These are phyloP conservation scores for Amblyraja radiata DNA, from an alignment of 2,797 vertebrate genomes.

Conservation along the genomic window DNA sequence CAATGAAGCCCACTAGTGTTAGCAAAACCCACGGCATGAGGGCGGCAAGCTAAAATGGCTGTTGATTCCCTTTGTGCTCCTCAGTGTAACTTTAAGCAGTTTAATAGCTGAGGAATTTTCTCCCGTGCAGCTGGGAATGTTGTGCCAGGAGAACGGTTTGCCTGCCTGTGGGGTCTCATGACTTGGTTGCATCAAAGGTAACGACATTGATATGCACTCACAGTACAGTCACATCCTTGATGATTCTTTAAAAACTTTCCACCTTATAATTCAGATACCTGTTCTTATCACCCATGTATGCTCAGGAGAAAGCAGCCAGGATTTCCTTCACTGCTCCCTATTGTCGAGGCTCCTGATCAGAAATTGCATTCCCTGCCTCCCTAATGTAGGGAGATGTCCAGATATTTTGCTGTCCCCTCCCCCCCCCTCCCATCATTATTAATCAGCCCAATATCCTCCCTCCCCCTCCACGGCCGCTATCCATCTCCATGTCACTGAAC, in stretches of 20 bases:
- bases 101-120: neutral
- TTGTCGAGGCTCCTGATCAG: no score
- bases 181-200: neutral
- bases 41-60: neutral
- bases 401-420: neutral
- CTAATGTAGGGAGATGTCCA: neutral
- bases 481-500: neutral
- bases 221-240: neutral
- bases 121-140: neutral
- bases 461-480: neutral
- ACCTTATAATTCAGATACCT: neutral
- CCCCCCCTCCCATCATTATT: neutral
- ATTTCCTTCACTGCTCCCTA: neutral
- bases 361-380: neutral
- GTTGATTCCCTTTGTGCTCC: neutral
- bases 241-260: neutral
- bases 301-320: neutral
- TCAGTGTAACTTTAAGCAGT: neutral
- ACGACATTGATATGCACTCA: neutral
- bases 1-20: neutral
- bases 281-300: neutral
- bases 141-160: neutral
- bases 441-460: neutral
- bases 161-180: neutral
- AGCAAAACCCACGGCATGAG: no score